Conservation (phyloP, 2,797 vertebrate genomes). For the Crax fasciolata region DNA sequence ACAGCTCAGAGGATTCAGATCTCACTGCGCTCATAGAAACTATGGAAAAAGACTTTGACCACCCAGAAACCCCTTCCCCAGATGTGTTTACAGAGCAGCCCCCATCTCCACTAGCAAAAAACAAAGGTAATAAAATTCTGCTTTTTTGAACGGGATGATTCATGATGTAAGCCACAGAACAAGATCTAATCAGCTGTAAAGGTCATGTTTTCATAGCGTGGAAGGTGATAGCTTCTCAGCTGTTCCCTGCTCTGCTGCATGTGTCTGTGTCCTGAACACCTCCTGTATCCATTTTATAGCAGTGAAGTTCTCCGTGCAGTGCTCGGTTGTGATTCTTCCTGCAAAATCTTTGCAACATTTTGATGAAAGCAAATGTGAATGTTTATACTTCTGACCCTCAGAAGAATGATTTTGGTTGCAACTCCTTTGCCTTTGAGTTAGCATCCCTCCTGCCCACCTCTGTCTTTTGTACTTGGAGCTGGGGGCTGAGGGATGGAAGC, state of each 20-base stretch:
- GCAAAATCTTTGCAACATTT: not conserved
- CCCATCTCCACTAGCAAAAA: conserved; percentile 88
- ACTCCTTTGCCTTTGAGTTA: not conserved
- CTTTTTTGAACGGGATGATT: not conserved
- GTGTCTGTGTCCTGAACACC: not conserved
- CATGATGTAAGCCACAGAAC: not conserved
- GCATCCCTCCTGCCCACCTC: not conserved
- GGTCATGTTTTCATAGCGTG: not conserved
- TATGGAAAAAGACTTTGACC: conserved; percentile 97
- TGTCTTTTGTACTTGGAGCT: not conserved
- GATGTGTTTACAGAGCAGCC: conserved; percentile 90
- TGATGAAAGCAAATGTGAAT: not conserved
- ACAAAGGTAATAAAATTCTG: conserved; percentile 89
- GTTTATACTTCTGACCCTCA: not conserved
- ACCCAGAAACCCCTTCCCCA: conserved; percentile 86
- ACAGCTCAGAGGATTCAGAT: conserved; percentile 91
- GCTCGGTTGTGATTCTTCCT: not conserved
- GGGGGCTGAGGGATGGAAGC: not conserved
- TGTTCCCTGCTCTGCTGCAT: not conserved
- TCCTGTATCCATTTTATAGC: not conserved
- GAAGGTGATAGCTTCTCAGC: not conserved
- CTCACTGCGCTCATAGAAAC: conserved; percentile 91
- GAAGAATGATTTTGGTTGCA: not conserved
- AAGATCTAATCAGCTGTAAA: not conserved
- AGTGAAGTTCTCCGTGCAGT: not conserved